A percentile compares a stretch with the other conserved stretches of the same genome.
phyloP scores from a whole-genome alignment of 2,888 invertebrate species.

The Meghimatium bilineatum region DNA sequence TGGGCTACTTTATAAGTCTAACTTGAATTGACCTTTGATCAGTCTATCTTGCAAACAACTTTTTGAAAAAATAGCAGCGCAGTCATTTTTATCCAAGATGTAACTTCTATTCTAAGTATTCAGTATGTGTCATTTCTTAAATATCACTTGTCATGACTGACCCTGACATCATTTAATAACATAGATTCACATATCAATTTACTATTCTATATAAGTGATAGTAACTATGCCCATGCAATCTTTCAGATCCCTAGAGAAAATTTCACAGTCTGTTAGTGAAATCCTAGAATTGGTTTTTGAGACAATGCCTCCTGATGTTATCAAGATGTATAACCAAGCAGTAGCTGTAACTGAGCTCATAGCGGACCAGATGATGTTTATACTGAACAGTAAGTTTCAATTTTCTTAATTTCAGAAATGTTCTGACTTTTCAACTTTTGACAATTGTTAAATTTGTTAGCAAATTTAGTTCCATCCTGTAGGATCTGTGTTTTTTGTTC shows the following conservation, averaged over 20 bases:
- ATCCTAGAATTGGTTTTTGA: neutral
- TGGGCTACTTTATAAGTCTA: too few species aligned
- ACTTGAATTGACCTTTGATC: too few species aligned
- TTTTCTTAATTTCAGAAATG: neutral
- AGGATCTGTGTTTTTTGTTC: too few species aligned
- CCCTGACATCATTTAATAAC: neutral
- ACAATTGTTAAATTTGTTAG: too few species aligned
- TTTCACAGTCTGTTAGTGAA: neutral
- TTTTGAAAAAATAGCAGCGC: too few species aligned
- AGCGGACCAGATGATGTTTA: constrained; percentile 41
- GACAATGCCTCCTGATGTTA: neutral
- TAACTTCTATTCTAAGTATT: too few species aligned
- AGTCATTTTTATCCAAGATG: too few species aligned
- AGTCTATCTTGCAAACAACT: too few species aligned
- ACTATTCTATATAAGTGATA: neutral
- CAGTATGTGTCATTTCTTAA: too few species aligned
- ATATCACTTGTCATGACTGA: too few species aligned
- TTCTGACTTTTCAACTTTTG: neutral
- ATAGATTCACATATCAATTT: too few species aligned
- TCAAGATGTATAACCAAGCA: constrained; percentile 31
- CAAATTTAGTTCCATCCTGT: too few species aligned
- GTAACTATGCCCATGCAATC: neutral
- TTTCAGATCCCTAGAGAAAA: constrained; percentile 21
- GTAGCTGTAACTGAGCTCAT: constrained; percentile 46
- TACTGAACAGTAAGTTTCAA: constrained; percentile 39